Evolutionary conservation across 1,140 invertebrate genomes (phyloP), one percentile per base, ranked within the genome.

Genomic region (Hyles vespertilio): DNA sequence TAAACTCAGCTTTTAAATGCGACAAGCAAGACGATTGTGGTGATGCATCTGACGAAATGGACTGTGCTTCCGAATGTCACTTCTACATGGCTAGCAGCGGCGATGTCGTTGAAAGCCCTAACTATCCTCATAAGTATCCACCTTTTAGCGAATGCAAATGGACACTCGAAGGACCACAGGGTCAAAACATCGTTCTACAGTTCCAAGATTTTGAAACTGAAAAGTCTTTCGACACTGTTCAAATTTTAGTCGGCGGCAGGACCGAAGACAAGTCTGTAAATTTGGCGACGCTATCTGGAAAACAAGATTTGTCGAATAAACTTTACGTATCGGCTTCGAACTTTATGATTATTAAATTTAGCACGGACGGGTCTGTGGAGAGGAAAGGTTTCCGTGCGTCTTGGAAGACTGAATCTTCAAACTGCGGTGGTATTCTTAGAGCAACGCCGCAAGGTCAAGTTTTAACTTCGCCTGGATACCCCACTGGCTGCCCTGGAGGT

Each of bases 131-230:
- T 70, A 96, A 97, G 76, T 99, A 99, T 82, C 92, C 93, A 56
- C 92, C 96, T 3, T 92, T 98, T 53, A 94, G 94, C 56, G 96
- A 98, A 77, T 99, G 98, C 84, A 98, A 98, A 89, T 99, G 98
- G 98, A 98, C 97, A 0, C 90, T 99, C 50, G 98, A 99, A 91
- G 97, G 97, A 33, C 97, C 97, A 3, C 93, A 98, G 87, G 98
- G 98, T 46, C 96, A 98, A 82, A 97, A 97, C 72, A 97, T 98
- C 62, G 92, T 97, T 40, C 89, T 98, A 57, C 91, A 98, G 93
- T 98, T 99, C 87, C 96, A 97, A 91, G 96, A 98, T 89, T 99
- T 99, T 87, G 97, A 98, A 80, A 99, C 98, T 3, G 98, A 99
- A 89, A 96, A 97, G 81, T 95, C 96, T 70, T 97, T 98, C 75